Percentiles rank a stretch among this genome's conserved stretches.
Evolutionary conservation across 2,888 invertebrate genomes (phyloP).

Genomic region (Drosophila neutralis): DNA sequence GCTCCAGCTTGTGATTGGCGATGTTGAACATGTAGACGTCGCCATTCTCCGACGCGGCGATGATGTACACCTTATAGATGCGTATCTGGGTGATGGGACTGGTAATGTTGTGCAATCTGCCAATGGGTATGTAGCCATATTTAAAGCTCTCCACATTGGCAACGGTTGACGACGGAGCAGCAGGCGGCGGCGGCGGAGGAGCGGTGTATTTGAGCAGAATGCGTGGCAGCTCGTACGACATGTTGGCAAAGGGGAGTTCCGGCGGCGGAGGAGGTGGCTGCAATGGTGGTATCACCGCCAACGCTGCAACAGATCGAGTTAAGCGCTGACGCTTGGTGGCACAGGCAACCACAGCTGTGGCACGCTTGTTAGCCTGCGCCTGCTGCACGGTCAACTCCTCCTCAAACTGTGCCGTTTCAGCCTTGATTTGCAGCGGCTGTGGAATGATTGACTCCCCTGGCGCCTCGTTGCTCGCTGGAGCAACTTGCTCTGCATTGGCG

Average conservation of each 20-base stretch:
- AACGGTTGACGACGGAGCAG: not conserved
- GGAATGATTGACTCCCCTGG: slow-evolving; percentile 10
- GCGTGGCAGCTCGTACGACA: slow-evolving; percentile 48
- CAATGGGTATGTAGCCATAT: slow-evolving; percentile 62
- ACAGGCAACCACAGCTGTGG: not conserved
- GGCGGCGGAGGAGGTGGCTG: slow-evolving; percentile 67
- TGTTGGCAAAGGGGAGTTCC: slow-evolving; percentile 32
- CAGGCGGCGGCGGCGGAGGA: not conserved
- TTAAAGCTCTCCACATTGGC: not conserved
- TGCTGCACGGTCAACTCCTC: not conserved
- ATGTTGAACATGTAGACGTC: slow-evolving; percentile 83
- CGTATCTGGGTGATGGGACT: slow-evolving; percentile 82
- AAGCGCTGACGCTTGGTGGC: slow-evolving; percentile 14
- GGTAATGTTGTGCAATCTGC: slow-evolving; percentile 68
- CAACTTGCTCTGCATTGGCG: not conserved
- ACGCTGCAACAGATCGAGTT: slow-evolving; percentile 4
- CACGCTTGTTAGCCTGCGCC: not conserved
- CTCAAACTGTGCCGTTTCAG: not conserved
- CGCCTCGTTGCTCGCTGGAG: not conserved
- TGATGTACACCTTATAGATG: slow-evolving; percentile 73
- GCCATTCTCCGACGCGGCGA: slow-evolving; percentile 84
- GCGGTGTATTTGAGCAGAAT: slow-evolving; percentile 16
- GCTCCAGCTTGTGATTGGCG: slow-evolving; percentile 72
- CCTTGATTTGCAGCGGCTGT: slow-evolving; percentile 26
- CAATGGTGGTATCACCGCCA: slow-evolving; percentile 60